These are phyloP conservation scores for Sphenodon punctatus DNA, from an alignment of 2,797 vertebrate genomes.

Conservation along the genomic window DNA sequence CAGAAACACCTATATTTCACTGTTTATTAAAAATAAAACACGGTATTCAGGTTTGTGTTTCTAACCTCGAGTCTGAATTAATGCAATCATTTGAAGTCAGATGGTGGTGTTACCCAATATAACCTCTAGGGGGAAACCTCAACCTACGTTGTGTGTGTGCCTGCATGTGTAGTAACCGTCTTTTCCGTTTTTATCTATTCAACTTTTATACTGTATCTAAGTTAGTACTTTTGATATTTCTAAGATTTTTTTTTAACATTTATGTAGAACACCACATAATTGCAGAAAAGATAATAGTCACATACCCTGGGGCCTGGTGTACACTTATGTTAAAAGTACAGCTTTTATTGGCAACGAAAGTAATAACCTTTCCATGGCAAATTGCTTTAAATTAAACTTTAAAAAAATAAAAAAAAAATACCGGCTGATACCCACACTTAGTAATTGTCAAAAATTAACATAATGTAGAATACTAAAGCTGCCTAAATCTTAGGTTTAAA, in stretches of 20 bases:
- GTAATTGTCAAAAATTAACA: constrained; percentile 84
- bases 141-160: constrained; percentile 75
- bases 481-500: constrained; percentile 79
- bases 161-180: constrained; percentile 25
- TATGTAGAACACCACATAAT: constrained; percentile 86
- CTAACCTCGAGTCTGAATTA: constrained; percentile 60
- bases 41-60: constrained; percentile 57
- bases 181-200: constrained; percentile 59
- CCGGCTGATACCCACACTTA: constrained; percentile 81
- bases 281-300: constrained; percentile 86
- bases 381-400: constrained; percentile 86
- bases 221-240: constrained; percentile 80
- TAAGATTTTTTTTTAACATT: constrained; percentile 79
- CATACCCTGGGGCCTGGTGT: constrained; percentile 84
- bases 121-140: constrained; percentile 83
- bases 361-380: constrained; percentile 85
- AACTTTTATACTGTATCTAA: constrained; percentile 70
- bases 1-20: constrained; percentile 24
- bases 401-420: constrained; percentile 67
- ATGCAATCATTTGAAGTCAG: constrained; percentile 54
- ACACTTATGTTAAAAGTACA: constrained; percentile 86
- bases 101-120: constrained; percentile 68
- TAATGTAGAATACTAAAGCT: constrained; percentile 78
- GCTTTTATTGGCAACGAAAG: constrained; percentile 86
- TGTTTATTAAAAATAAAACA: constrained; percentile 52